A percentile compares a stretch with the other conserved stretches of the same genome.
Evolutionary conservation across 2,888 invertebrate genomes (phyloP).

Genomic region (Eupeodes latifasciatus): DNA sequence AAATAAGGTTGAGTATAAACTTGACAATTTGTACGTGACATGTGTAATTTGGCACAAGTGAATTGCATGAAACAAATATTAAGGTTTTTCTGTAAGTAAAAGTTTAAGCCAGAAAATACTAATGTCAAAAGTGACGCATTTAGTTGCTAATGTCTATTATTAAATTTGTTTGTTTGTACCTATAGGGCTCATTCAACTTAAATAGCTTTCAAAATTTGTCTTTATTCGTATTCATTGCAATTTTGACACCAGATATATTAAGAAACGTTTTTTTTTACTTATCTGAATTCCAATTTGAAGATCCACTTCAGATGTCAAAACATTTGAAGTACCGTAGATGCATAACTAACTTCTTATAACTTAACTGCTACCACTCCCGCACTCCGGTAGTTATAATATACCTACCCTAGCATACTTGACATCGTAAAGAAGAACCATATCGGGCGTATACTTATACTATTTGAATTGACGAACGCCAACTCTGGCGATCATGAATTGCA

Average conservation of each 20-base stretch:
- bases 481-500: slow-evolving; percentile 70
- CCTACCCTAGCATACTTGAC: slow-evolving; percentile 50
- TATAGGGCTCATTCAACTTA: neutral
- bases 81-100: no score
- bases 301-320: slow-evolving; percentile 55
- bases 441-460: slow-evolving; percentile 65
- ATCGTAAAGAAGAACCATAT: slow-evolving; percentile 17
- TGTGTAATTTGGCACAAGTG: no score
- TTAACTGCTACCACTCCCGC: neutral
- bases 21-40: no score
- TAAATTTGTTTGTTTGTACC: neutral
- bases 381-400: slow-evolving; percentile 3
- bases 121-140: neutral
- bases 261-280: slow-evolving; percentile 51
- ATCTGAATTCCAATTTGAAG: slow-evolving; percentile 53
- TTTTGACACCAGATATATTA: neutral
- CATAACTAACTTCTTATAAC: neutral
- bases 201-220: neutral
- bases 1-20: no score
- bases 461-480: slow-evolving; percentile 65
- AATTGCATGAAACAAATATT: no score
- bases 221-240: slow-evolving; percentile 3
- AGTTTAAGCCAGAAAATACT: no score
- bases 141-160: neutral
- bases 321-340: neutral